These are phyloP conservation scores for Phrixothrix hirtus DNA, from an alignment of 2,888 invertebrate genomes.

Conservation along the genomic window DNA sequence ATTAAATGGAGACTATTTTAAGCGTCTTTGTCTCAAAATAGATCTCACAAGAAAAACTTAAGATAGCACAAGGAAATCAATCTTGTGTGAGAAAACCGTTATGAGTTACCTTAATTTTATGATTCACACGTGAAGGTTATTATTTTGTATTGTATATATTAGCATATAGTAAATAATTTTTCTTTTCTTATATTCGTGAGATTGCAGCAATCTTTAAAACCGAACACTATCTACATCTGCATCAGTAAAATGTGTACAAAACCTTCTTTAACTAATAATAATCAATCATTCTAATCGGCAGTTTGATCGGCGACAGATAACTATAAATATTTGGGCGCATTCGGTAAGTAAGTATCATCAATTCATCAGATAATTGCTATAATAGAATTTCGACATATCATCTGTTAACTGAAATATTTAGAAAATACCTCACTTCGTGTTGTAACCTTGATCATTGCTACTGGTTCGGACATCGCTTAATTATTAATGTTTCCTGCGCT, in stretches of 20 bases:
- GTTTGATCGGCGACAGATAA: constrained; percentile 21
- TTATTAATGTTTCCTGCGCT: constrained; percentile 12
- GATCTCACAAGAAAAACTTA: too few relatives aligned
- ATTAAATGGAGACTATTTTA: too few relatives aligned
- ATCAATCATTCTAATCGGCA: constrained; percentile 24
- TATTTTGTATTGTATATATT: neutral
- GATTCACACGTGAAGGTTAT: neutral
- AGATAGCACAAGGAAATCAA: too few relatives aligned
- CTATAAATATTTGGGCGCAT: constrained; percentile 22
- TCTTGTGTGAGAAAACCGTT: neutral
- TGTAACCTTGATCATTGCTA: constrained; percentile 1
- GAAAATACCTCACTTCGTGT: constrained; percentile 10
- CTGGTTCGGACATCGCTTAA: too few relatives aligned
- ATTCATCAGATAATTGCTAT: constrained; percentile 20
- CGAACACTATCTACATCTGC: constrained; percentile 12
- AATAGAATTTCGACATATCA: constrained; percentile 14
- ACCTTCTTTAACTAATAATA: constrained; percentile 18
- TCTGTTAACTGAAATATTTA: constrained; percentile 19
- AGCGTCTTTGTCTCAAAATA: too few relatives aligned
- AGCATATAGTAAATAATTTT: neutral
- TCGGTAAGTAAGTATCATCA: constrained; percentile 12
- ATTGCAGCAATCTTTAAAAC: neutral
- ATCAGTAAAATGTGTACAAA: constrained; percentile 18
- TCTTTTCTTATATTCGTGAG: neutral
- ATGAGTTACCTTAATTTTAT: neutral